phyloP scores from a whole-genome alignment of 2,888 invertebrate species.

The Trisateles emortualis region DNA sequence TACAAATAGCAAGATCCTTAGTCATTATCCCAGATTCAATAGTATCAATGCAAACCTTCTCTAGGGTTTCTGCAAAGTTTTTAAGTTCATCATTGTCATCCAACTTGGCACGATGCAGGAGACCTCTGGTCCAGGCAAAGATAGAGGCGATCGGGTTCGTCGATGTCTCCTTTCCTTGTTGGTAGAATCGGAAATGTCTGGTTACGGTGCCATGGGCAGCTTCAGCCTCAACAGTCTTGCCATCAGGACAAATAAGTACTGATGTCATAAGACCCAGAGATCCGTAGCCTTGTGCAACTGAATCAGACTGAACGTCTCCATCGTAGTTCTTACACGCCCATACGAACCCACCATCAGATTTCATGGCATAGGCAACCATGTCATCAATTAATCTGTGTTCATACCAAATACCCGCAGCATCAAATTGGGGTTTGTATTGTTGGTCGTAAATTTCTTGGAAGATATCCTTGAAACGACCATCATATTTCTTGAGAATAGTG shows the following conservation, averaged over 20 bases:
- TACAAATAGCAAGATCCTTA: conserved; percentile 99
- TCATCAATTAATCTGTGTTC: conserved; percentile 99
- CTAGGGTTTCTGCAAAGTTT: conserved; percentile 94
- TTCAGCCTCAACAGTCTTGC: conserved; percentile 98
- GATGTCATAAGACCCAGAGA: conserved; percentile 99
- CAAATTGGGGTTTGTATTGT: conserved; percentile 94
- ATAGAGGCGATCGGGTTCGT: conserved; percentile 99
- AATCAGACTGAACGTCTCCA: conserved; percentile 99
- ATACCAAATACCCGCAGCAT: conserved; percentile 97
- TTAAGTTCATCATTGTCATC: conserved; percentile 93
- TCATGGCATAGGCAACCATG: conserved; percentile 99
- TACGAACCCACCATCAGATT: conserved; percentile 99
- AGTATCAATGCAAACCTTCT: conserved; percentile 96
- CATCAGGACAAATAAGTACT: conserved; percentile 98
- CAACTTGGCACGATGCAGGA: conserved; percentile 97
- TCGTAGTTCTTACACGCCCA: conserved; percentile 99
- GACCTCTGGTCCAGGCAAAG: conserved; percentile 98
- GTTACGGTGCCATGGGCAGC: conserved; percentile 99
- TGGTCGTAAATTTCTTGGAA: conserved; percentile 97
- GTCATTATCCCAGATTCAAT: conserved; percentile 98
- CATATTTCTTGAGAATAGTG: conserved; percentile 98
- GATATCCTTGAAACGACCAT: conserved; percentile 98
- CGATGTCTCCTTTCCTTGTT: conserved; percentile 98
- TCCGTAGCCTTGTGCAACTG: conserved; percentile 98
- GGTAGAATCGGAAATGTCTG: conserved; percentile 95